These are phyloP conservation scores for Apaloderma vittatum DNA, from an alignment of 2,113 vertebrate genomes.

Conservation along the genomic window DNA sequence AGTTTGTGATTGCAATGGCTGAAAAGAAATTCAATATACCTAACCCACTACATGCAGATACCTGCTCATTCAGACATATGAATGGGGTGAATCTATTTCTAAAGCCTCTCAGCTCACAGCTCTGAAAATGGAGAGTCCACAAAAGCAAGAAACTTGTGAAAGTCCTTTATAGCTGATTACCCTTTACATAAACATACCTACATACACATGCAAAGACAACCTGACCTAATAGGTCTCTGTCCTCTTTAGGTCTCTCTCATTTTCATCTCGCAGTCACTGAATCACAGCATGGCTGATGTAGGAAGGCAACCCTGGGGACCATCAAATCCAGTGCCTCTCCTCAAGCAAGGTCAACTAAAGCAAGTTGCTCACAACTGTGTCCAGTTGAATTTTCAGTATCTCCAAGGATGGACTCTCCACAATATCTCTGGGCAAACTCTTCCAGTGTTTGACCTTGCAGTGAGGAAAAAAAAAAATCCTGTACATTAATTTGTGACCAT, in stretches of 20 bases:
- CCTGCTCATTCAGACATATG: neutral
- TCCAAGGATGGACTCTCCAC: neutral
- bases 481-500: neutral
- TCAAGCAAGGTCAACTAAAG: neutral
- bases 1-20: neutral
- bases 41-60: neutral
- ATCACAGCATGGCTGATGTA: neutral
- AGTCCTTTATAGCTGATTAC: neutral
- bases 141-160: neutral
- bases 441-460: neutral
- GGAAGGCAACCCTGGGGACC: neutral
- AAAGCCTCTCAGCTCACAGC: neutral
- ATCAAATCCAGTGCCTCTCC: neutral
- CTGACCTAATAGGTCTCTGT: neutral
- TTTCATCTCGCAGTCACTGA: neutral
- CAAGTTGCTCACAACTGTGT: rapidly evolving
- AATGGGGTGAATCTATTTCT: neutral
- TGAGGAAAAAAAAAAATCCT: neutral
- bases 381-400: neutral
- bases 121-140: neutral
- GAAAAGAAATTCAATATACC: constrained; percentile 25
- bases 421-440: neutral
- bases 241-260: neutral
- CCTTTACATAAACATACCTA: neutral
- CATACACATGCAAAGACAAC: neutral